Evolutionary conservation across 2,888 invertebrate genomes (phyloP).

Genomic region (Trissoscelio sp.): DNA sequence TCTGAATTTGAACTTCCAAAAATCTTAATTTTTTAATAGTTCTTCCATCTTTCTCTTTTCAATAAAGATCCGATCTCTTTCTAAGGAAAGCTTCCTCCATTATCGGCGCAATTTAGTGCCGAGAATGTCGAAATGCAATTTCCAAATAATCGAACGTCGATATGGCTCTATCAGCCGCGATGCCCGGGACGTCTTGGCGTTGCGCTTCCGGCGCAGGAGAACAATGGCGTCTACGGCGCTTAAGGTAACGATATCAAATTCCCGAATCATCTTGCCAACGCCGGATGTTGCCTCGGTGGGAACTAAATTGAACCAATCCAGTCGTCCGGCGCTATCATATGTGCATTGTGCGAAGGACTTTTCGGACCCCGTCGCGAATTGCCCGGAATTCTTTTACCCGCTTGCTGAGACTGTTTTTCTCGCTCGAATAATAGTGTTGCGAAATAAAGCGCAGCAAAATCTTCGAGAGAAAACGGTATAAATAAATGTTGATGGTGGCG

Average conservation of each 20-base stretch:
- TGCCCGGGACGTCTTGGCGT: conserved; percentile 60
- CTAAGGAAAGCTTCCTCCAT: conserved; percentile 62
- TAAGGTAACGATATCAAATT: conserved; percentile 69
- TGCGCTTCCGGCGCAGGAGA: conserved; percentile 61
- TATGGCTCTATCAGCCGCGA: conserved; percentile 61
- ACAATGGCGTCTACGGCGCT: conserved; percentile 66
- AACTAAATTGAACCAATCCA: conserved; percentile 69
- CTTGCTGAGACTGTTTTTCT: conserved; percentile 14
- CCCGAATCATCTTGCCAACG: conserved; percentile 66
- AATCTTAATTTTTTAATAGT: conserved; percentile 2
- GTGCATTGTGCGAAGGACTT: conserved; percentile 55
- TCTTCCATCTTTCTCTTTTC: conserved; percentile 10
- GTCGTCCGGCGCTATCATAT: conserved; percentile 57
- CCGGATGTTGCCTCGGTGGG: conserved; percentile 68
- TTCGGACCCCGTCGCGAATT: conserved; percentile 16
- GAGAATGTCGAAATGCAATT: conserved; percentile 69
- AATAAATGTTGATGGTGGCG: no score
- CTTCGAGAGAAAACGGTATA: no score
- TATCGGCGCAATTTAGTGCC: conserved; percentile 62
- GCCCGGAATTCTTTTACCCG: conserved; percentile 50
- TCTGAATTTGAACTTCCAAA: neutral
- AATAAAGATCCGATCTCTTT: conserved; percentile 62
- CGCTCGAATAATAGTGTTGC: conserved; percentile 33
- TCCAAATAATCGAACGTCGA: conserved; percentile 69
- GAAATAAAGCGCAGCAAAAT: conserved; percentile 36